Evolutionary conservation across 2,113 vertebrate genomes (phyloP).

Genomic region (Oncorhynchus nerka): DNA sequence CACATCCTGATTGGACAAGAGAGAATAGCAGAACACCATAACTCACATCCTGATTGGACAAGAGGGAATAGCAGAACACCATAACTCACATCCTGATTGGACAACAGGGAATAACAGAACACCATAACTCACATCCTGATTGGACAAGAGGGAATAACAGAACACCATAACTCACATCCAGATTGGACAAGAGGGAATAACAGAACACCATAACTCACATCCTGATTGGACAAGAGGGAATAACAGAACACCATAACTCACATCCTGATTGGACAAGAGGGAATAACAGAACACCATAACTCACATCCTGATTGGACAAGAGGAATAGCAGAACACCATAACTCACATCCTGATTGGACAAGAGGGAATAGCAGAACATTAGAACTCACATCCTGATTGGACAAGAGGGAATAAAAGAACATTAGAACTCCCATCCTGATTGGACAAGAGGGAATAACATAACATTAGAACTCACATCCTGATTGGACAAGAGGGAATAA

Average conservation of each 20-base stretch:
- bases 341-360: conserved; percentile 86
- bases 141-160: conserved; percentile 74
- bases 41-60: conserved; percentile 86
- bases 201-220: no score
- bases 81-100: conserved; percentile 78
- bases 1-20: neutral
- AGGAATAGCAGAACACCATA: neutral
- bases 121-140: conserved; percentile 72
- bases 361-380: neutral
- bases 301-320: neutral
- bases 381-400: conserved; percentile 16
- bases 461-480: conserved; percentile 65
- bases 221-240: neutral
- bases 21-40: neutral
- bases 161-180: conserved; percentile 65
- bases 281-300: no score
- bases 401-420: no score
- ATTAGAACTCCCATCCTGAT: no score
- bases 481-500: conserved; percentile 78
- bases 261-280: conserved; percentile 83
- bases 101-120: conserved; percentile 66
- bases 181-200: conserved; percentile 78
- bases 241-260: conserved; percentile 38
- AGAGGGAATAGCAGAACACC: neutral
- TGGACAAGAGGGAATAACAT: neutral